Conservation (phyloP, 2,113 vertebrate genomes). For the Eulemur rufifrons region DNA sequence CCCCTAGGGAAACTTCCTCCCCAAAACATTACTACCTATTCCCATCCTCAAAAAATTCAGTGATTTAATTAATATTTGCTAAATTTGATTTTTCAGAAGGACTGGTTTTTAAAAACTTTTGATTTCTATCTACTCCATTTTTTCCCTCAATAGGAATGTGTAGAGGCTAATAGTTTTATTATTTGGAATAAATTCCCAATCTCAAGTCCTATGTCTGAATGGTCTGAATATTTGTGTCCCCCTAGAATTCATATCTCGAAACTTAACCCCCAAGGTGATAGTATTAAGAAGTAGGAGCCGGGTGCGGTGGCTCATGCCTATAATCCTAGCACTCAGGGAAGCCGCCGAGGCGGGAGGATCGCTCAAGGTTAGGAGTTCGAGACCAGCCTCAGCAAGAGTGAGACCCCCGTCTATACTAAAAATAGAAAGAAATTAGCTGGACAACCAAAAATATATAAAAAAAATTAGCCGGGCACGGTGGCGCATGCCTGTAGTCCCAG, state of each 20-base stretch:
- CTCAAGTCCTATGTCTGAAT: background rate
- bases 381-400: no score
- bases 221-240: background rate
- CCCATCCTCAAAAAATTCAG: background rate
- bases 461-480: no score
- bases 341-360: no score
- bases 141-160: background rate
- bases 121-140: background rate
- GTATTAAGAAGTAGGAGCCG: background rate
- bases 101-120: background rate
- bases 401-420: no score
- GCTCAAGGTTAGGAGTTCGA: no score
- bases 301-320: no score
- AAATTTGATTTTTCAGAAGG: background rate
- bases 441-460: no score
- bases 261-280: background rate
- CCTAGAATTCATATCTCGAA: background rate
- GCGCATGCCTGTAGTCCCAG: no score
- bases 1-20: background rate
- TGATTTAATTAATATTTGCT: background rate
- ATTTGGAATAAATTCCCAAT: background rate
- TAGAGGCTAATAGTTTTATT: slow-evolving; percentile 8
- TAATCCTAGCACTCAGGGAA: no score
- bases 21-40: background rate
- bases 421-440: no score